Conservation (phyloP, 2,888 invertebrate species). For the Cantharis flavilabris region DNA sequence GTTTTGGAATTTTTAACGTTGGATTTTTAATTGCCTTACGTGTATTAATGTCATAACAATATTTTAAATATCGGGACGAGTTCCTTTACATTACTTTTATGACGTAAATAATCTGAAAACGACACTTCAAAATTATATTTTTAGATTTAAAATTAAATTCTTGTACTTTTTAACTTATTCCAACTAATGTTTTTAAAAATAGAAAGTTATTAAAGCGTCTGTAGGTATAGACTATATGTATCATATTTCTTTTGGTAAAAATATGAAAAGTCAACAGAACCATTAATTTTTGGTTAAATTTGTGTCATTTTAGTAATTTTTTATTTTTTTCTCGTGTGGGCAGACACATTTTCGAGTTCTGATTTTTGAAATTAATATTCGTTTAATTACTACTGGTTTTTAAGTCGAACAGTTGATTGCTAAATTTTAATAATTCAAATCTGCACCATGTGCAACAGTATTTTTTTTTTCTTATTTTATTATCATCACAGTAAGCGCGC, state of each 20-base stretch:
- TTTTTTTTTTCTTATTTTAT: background rate
- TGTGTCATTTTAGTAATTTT: background rate
- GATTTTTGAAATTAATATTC: background rate
- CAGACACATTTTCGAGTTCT: background rate
- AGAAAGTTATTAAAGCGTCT: constrained; percentile 3
- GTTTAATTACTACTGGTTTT: background rate
- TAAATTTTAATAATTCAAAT: background rate
- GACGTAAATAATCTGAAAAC: background rate
- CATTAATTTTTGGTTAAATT: constrained; percentile 2
- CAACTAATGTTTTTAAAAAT: background rate
- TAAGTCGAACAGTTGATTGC: background rate
- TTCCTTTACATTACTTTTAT: background rate
- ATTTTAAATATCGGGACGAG: background rate
- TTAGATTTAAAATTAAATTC: background rate
- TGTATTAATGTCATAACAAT: background rate
- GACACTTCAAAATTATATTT: background rate
- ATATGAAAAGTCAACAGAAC: constrained; percentile 3
- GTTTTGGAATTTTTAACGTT: background rate
- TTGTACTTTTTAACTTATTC: background rate
- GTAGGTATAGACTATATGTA: background rate
- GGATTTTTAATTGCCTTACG: background rate
- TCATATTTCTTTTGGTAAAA: constrained; percentile 2
- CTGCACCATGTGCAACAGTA: background rate
- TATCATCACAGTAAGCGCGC: background rate
- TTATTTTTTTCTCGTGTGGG: background rate